Conservation (phyloP, 2,113 vertebrate genomes). For the Engystomops pustulosus region DNA sequence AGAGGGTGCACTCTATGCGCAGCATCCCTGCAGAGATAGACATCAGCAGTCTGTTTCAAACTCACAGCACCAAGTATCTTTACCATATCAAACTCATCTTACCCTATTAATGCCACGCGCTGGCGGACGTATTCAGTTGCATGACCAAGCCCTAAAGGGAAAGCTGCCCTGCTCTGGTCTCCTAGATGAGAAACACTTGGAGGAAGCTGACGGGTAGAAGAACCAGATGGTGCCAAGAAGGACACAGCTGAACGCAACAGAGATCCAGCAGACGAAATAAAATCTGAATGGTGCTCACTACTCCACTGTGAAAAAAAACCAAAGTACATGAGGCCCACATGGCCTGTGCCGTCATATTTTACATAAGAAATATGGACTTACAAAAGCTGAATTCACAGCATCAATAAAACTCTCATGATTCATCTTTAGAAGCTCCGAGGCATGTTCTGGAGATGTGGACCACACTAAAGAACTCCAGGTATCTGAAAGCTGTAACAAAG, state of each 20-base stretch:
- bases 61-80: too few relatives aligned
- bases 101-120: conserved; percentile 91
- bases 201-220: conserved; percentile 89
- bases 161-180: conserved; percentile 83
- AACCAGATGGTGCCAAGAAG: conserved; percentile 82
- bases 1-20: conserved; percentile 96
- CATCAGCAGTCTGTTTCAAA: neutral
- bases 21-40: conserved; percentile 83
- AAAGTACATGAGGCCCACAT: neutral
- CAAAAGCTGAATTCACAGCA: conserved; percentile 94
- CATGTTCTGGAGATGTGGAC: conserved; percentile 90
- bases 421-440: conserved; percentile 84
- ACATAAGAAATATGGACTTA: conserved; percentile 71
- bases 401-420: conserved; percentile 94
- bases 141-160: conserved; percentile 91
- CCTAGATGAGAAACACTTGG: conserved; percentile 87
- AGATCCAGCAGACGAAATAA: conserved; percentile 84
- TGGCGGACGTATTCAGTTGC: conserved; percentile 90
- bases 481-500: conserved; percentile 83
- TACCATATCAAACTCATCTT: conserved; percentile 63
- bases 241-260: conserved; percentile 80
- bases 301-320: conserved; percentile 85
- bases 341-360: neutral
- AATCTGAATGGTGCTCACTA: conserved; percentile 90
- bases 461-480: conserved; percentile 93